Evolutionary conservation across 92 coral and sea anemone species (phyloP).

Genomic region (Metridium senile): DNA sequence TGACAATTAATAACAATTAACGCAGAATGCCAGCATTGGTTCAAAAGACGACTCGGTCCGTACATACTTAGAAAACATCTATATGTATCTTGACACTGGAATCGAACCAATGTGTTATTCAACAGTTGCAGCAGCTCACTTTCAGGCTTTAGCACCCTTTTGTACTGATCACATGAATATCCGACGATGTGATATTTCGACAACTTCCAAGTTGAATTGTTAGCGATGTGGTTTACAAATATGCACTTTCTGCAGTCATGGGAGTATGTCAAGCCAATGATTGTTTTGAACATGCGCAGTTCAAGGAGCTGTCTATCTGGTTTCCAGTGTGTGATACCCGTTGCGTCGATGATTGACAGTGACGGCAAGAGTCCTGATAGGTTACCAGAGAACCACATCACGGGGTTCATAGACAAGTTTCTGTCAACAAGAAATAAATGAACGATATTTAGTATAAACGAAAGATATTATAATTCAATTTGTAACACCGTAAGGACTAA

Average conservation of each 20-base stretch:
- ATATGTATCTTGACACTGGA: not conserved
- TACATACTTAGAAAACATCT: not conserved
- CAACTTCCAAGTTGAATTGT: too few relatives aligned
- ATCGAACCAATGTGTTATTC: not conserved
- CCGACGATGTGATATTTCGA: not conserved
- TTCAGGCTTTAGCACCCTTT: not conserved
- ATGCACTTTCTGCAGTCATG: not conserved
- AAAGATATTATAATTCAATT: too few relatives aligned
- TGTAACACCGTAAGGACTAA: too few relatives aligned
- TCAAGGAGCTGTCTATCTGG: slow-evolving; percentile 14
- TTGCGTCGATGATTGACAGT: slow-evolving; percentile 10
- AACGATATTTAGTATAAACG: not conserved
- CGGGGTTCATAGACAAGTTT: slow-evolving; percentile 13
- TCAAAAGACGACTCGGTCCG: not conserved
- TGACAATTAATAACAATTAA: not conserved
- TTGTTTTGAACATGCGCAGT: slow-evolving; percentile 14
- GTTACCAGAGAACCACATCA: slow-evolving; percentile 21
- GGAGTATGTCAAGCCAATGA: not conserved
- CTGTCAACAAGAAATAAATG: not conserved
- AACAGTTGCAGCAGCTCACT: not conserved
- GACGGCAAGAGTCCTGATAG: slow-evolving; percentile 15
- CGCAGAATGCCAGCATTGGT: not conserved
- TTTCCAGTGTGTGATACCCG: slow-evolving; percentile 16
- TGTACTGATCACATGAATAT: not conserved
- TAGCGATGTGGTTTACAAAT: too few relatives aligned